Conservation (phyloP, 2,113 vertebrate species). For the Petrocephalus microphthalmus region DNA sequence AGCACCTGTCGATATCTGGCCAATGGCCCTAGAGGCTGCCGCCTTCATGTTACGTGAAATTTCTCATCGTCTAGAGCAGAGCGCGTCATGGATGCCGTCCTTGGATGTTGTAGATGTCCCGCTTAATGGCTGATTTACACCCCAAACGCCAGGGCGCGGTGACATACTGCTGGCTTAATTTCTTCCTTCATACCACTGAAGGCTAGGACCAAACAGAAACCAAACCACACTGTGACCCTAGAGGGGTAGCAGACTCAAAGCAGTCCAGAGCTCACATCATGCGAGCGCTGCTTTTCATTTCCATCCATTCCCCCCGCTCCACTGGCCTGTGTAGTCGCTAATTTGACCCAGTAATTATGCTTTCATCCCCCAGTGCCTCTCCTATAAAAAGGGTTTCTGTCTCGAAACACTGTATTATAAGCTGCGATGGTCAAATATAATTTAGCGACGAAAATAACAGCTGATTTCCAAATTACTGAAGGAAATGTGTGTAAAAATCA, state of each 20-base stretch:
- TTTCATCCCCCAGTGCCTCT: background rate
- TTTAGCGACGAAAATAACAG: background rate
- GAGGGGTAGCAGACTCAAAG: background rate
- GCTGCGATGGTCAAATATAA: background rate
- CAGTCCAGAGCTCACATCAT: background rate
- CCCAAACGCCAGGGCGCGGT: background rate
- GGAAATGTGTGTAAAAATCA: background rate
- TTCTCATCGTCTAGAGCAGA: background rate
- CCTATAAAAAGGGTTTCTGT: background rate
- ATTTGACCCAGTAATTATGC: constrained; percentile 1
- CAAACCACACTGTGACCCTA: background rate
- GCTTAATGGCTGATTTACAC: background rate
- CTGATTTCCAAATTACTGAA: background rate
- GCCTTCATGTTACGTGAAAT: background rate
- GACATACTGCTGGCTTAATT: background rate
- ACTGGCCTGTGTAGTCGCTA: background rate
- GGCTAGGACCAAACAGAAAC: background rate
- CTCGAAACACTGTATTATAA: background rate
- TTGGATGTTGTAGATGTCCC: background rate
- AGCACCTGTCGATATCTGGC: constrained; percentile 2
- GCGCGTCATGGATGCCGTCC: background rate
- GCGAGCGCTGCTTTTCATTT: background rate
- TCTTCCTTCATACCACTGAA: background rate
- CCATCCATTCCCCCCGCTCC: background rate
- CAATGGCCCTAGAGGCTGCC: background rate